Conservation (phyloP, 1,140 invertebrate genomes). For the fruit fly (Drosophila melanogaster) region DNA sequence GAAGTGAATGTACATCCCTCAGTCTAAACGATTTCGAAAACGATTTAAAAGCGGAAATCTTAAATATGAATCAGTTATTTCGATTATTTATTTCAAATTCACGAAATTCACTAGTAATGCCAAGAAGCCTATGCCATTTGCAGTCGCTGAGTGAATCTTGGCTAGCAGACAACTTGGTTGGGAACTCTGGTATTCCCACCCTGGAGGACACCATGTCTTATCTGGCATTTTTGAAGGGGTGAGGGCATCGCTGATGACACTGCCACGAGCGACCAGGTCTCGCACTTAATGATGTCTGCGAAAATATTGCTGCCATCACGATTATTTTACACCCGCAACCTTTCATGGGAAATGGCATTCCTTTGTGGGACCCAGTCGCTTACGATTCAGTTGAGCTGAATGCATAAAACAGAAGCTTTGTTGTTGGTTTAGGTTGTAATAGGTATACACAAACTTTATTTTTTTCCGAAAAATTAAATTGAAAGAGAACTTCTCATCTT, state of each 20-base stretch:
- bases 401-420: constrained; percentile 22
- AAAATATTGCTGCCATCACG: constrained; percentile 62
- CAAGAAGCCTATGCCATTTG: not conserved
- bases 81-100: too few species aligned
- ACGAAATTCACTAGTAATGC: too few species aligned
- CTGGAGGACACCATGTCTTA: constrained; percentile 22
- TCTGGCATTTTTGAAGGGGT: constrained; percentile 15
- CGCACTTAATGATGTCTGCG: constrained; percentile 74
- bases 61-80: not conserved
- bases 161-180: not conserved
- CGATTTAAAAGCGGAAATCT: not conserved
- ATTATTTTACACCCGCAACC: constrained; percentile 32
- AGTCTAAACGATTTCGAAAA: too few species aligned
- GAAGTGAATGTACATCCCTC: too few species aligned
- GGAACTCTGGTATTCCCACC: not conserved
- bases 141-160: not conserved
- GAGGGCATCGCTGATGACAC: too few species aligned
- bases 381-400: constrained; percentile 49
- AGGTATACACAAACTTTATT: constrained; percentile 64
- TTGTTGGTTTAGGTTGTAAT: constrained; percentile 49
- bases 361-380: constrained; percentile 7
- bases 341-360: constrained; percentile 42
- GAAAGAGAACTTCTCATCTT: constrained; percentile 60
- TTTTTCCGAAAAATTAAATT: constrained; percentile 70
- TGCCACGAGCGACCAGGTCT: too few species aligned